phyloP scores from a whole-genome alignment of 1,140 invertebrate genomes.

The Meteorus sp. region DNA sequence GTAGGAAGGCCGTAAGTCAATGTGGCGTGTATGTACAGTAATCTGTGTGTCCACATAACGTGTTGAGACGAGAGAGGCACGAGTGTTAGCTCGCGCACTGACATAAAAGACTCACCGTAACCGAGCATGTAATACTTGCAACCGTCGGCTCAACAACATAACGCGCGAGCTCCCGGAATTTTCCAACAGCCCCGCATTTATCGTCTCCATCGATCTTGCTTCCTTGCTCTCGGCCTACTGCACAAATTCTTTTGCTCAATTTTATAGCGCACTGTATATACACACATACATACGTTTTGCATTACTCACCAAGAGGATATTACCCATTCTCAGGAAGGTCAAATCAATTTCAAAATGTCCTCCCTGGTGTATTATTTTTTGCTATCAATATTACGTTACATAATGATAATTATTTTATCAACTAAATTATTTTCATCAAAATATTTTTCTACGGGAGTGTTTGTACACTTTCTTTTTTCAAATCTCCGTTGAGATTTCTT shows the following conservation, averaged over 20 bases:
- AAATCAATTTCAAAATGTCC: constrained; percentile 1
- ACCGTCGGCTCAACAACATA: constrained; percentile 23
- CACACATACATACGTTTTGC: background rate
- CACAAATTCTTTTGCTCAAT: constrained; percentile 8
- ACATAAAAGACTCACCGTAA: constrained; percentile 28
- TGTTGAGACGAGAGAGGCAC: background rate
- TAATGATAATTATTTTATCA: background rate
- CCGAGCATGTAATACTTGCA: constrained; percentile 33
- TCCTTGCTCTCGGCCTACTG: constrained; percentile 13
- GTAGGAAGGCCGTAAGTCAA: background rate
- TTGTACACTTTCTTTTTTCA: too few species aligned
- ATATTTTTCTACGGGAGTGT: too few species aligned
- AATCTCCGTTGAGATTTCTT: too few species aligned
- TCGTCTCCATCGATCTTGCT: constrained; percentile 17
- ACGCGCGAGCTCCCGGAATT: constrained; percentile 23
- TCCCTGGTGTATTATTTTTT: background rate
- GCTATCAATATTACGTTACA: background rate
- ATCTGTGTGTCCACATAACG: constrained; percentile 3
- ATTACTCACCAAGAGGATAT: too few species aligned
- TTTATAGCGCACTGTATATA: background rate
- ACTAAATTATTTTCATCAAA: background rate
- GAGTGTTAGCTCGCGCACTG: background rate
- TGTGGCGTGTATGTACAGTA: background rate
- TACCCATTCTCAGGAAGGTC: background rate
- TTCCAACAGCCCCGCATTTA: constrained; percentile 18